Conservation (phyloP, 2,888 invertebrate genomes). For the Cantharis rufa region DNA sequence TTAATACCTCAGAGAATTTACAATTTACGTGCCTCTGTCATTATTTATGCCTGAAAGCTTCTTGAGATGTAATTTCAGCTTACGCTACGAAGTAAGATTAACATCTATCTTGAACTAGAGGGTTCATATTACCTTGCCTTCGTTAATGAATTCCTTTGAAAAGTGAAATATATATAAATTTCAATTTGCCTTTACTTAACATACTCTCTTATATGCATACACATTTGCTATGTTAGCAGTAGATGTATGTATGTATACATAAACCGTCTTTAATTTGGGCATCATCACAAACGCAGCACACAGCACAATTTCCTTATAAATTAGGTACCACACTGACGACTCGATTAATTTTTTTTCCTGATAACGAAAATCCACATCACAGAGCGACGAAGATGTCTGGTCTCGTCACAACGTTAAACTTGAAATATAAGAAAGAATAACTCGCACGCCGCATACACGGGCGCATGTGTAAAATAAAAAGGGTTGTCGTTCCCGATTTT, state of each 20-base stretch:
- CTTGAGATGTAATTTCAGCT: slow-evolving; percentile 56
- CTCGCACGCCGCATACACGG: neutral
- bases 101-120: slow-evolving; percentile 36
- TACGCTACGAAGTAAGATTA: slow-evolving; percentile 49
- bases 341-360: neutral
- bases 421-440: neutral
- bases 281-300: neutral
- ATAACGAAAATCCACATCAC: neutral
- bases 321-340: too few relatives aligned
- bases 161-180: slow-evolving; percentile 29
- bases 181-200: slow-evolving; percentile 22
- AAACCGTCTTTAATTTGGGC: slow-evolving; percentile 6
- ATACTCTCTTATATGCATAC: neutral
- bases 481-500: slow-evolving; percentile 18
- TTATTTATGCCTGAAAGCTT: slow-evolving; percentile 57
- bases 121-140: slow-evolving; percentile 28
- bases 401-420: neutral
- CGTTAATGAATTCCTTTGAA: slow-evolving; percentile 31
- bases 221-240: too few relatives aligned
- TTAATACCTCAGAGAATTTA: slow-evolving; percentile 58
- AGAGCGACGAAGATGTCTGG: neutral
- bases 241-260: neutral
- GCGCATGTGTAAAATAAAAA: slow-evolving; percentile 29
- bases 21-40: slow-evolving; percentile 55
- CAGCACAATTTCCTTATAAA: neutral